Evolutionary conservation across 2,888 invertebrate genomes (phyloP), one percentile per base, ranked within the genome.

Genomic region (Caenorhabditis virilis): DNA sequence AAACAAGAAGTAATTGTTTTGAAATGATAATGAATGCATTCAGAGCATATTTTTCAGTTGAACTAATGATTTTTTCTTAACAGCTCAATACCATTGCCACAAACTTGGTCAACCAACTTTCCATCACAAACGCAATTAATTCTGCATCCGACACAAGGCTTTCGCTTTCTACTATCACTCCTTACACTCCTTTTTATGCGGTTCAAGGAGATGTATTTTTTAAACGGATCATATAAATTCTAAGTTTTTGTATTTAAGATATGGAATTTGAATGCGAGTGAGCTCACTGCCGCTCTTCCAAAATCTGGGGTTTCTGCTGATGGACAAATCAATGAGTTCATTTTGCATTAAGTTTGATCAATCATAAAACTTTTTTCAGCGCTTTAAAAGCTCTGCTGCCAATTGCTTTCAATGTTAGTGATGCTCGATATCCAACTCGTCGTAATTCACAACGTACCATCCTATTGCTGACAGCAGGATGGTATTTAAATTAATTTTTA

Each of bases 401-500:
- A 6, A 42, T 30, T 15, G 51, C 51, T 20, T 60, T 60, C 50
- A 50, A 54, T 7, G 54, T 60, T 0, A 4, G 2, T 16, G 25
- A 38, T 38, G 11, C 38, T 2, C 11, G 27, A 1, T 53, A 53
- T 15, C 45, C 60, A 33, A 60, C 60, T 1, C 53, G 60, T 35
- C 45, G 20, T 18, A 49, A 39, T 23, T 53, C 46, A 20, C 60
- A 60, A 50, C 16, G 60, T 33, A 54, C 60, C 1, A 30, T 60
- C 13, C 16, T 60, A 26, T 38, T 60, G 9, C 50, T 60, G 33
- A 60, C 60, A 20, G 49, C 49, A 16, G 49, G 46, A 45, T 60
- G 60, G 60, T 60, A 26, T 33, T 52, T 16, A 13, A 11, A 9
- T 25, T 49, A n/a, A 30, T 6, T 16, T 25, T n/a, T 49, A 25